Base-by-base conservation (phyloP, 2,888 invertebrate genomes). In the Dusona sp. region DNA sequence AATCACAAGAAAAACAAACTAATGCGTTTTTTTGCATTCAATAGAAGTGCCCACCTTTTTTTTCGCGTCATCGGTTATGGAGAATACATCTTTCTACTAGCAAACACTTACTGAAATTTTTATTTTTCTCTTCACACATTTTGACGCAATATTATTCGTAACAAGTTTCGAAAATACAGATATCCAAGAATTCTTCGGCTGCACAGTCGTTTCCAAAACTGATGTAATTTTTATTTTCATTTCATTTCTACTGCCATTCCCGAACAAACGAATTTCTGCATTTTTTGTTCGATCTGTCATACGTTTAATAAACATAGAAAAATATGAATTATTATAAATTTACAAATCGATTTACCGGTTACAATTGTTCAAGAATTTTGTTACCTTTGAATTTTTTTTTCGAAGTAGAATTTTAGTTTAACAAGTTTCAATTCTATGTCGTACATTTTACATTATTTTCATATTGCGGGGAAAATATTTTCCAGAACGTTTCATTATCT, bases 121-220 rank as follows among this genome's bases (percentile, higher is more conserved):
- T 13, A 11, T 13, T 54, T 33, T 72, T 51, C n/a, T 45, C 19
- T 42, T 75, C 33, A 64, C n/a, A 64, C 74, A 38, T 29, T 73
- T 19, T 75, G 22, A 45, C 22, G 36, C 45, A 75, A 57, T 64
- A 64, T 45, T 45, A 75, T 75, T 64, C 61, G 64, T 29, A 25
- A 45, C 42, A 64, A 48, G 13, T 64, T 45, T 64, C 64, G n/a
- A 6, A 16, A n/a, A 75, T 16, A 64, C 22, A 64, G 0, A 65
- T 29, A 33, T 74, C 57, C 36, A 25, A 57, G 57, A 74, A 73
- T 57, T 42, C 61, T 8, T 54, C 57, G 42, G 8, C 19, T 25
- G 25, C 36, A 74, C 42, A n/a, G 22, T 38, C 42, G 11, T 11
- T n/a, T 9, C 2, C 38, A 38, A 54, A 36, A 36, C 8, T 72